These are phyloP conservation scores for Rapana venosa DNA, from an alignment of 2,888 invertebrate genomes.

Conservation along the genomic window DNA sequence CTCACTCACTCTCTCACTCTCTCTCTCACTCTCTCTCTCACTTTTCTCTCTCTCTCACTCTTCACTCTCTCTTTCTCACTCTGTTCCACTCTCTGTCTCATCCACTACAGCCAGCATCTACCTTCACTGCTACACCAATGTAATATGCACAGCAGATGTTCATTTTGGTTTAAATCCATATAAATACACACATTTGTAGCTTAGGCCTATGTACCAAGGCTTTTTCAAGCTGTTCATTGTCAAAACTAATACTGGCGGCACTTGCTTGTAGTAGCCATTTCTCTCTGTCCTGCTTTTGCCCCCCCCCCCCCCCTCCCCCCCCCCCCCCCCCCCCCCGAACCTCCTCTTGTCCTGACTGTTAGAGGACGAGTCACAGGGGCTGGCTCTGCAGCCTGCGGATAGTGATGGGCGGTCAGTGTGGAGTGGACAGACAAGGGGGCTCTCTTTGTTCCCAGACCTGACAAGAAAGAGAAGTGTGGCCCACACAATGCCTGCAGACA, in stretches of 20 bases:
- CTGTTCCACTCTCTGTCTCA: neutral
- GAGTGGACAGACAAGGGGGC: neutral
- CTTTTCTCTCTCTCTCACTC: slow-evolving; percentile 7
- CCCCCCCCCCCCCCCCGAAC: no score
- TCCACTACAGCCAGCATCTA: no score
- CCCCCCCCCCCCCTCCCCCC: neutral
- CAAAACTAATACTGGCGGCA: no score
- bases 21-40: neutral
- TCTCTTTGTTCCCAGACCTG: neutral
- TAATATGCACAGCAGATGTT: no score
- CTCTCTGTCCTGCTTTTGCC: neutral
- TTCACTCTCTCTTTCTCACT: neutral
- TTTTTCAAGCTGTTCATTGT: no score
- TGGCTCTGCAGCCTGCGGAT: neutral
- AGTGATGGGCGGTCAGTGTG: neutral
- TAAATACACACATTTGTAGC: no score
- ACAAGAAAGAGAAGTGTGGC: neutral
- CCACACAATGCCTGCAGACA: neutral
- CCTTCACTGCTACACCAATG: no score
- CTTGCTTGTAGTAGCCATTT: no score
- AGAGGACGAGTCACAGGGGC: neutral
- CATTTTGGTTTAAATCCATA: no score
- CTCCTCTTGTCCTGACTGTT: neutral
- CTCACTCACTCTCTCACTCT: slow-evolving; percentile 6
- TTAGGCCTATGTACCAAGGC: no score